Evolutionary conservation across 2,797 vertebrate genomes (phyloP).

Genomic region (Otolemur crassicaudatus): DNA sequence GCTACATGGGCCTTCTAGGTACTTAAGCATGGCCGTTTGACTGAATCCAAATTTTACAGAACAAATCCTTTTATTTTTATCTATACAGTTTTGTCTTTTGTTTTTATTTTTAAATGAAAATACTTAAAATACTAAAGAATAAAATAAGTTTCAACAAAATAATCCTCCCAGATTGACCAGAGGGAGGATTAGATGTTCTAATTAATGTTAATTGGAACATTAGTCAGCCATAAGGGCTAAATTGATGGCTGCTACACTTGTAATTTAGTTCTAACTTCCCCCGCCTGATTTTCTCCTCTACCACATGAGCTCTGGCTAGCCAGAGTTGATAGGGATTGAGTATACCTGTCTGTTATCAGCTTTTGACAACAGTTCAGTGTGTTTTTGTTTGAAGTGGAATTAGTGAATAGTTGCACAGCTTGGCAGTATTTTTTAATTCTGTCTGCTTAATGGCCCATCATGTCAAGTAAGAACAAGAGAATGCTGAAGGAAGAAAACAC

Average conservation of each 20-base stretch:
- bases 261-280: neutral
- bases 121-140: neutral
- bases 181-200: too few species aligned
- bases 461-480: neutral
- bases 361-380: neutral
- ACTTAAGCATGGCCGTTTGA: neutral
- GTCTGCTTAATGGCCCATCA: neutral
- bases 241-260: neutral
- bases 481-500: neutral
- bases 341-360: neutral
- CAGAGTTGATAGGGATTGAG: neutral
- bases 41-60: neutral
- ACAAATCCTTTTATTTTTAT: neutral
- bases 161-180: neutral
- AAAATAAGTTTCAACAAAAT: neutral
- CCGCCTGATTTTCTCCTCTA: neutral
- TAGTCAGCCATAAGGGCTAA: neutral
- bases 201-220: neutral
- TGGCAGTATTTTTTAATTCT: neutral
- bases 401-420: neutral
- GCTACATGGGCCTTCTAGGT: neutral
- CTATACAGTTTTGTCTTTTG: neutral
- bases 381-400: neutral
- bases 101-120: neutral
- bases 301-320: neutral